Percentiles rank a stretch among this genome's conserved stretches.
Evolutionary conservation across 1,140 invertebrate genomes (phyloP).

Genomic region (Microplitis mediator): DNA sequence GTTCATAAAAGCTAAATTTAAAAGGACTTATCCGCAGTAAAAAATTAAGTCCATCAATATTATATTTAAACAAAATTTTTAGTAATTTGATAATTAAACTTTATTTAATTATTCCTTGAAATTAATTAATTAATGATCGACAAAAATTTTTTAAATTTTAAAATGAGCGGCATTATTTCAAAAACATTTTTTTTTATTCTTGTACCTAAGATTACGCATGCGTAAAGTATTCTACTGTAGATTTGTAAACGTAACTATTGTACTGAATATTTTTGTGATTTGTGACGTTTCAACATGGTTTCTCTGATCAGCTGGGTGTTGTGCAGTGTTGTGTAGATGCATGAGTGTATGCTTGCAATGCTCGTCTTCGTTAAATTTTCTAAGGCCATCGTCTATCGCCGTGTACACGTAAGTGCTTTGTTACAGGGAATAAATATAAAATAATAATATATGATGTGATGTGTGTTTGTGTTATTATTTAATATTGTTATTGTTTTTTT

Average conservation of each 20-base stretch:
- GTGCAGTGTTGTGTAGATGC: conserved; percentile 44
- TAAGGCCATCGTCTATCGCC: conserved; percentile 38
- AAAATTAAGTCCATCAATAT: no score
- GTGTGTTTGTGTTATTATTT: conserved; percentile 3
- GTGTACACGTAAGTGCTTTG: conserved; percentile 40
- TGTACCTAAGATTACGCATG: not conserved
- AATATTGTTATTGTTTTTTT: not conserved
- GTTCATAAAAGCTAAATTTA: no score
- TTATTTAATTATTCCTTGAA: no score
- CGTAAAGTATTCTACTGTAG: not conserved
- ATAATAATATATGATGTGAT: conserved; percentile 12
- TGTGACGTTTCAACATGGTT: conserved; percentile 61
- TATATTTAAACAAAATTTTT: no score
- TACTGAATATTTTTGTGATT: conserved; percentile 33
- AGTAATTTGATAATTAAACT: no score
- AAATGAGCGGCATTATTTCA: no score
- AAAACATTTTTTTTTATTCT: not conserved
- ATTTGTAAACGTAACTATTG: conserved; percentile 16
- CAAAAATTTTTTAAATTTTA: no score
- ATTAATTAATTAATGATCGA: no score
- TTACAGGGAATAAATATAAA: conserved; percentile 1
- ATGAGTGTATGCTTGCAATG: conserved; percentile 52
- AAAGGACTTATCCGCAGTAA: no score
- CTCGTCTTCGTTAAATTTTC: conserved; percentile 37
- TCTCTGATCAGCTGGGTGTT: conserved; percentile 61